Percentiles rank a stretch among this genome's conserved stretches.
Conservation (phyloP, 2,888 invertebrate species). For the Agonopterix arenella region DNA sequence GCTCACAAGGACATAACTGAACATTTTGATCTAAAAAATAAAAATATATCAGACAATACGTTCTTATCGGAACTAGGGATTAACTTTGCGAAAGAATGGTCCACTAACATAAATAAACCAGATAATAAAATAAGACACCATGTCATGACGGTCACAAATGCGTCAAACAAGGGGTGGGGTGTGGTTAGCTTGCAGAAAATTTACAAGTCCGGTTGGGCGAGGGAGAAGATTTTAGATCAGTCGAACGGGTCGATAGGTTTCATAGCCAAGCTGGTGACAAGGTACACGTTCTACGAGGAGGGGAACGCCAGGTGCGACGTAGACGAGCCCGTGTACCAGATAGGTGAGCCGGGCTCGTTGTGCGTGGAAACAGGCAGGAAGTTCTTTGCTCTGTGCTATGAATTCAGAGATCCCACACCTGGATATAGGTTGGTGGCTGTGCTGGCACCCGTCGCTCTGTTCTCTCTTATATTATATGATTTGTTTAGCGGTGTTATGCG, state of each 20-base stretch:
- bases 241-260: constrained; percentile 43
- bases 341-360: constrained; percentile 42
- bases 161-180: constrained; percentile 23
- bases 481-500: constrained; percentile 62
- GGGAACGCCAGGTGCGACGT: constrained; percentile 43
- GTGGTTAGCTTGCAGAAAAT: constrained; percentile 36
- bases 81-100: constrained; percentile 9
- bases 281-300: constrained; percentile 44
- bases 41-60: background rate
- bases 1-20: constrained; percentile 26
- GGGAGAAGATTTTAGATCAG: constrained; percentile 19
- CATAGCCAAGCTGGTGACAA: constrained; percentile 47
- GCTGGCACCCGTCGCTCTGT: constrained; percentile 53
- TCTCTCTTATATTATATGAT: constrained; percentile 59
- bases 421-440: constrained; percentile 57
- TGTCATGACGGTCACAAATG: background rate
- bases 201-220: constrained; percentile 35
- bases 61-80: constrained; percentile 35
- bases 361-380: constrained; percentile 48
- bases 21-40: background rate
- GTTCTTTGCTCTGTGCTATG: constrained; percentile 49
- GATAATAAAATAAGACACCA: background rate
- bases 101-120: background rate
- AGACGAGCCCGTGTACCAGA: constrained; percentile 41
- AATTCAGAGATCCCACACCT: constrained; percentile 52